phyloP scores from a whole-genome alignment of 2,113 vertebrate species.

The Dicaeum eximium region DNA sequence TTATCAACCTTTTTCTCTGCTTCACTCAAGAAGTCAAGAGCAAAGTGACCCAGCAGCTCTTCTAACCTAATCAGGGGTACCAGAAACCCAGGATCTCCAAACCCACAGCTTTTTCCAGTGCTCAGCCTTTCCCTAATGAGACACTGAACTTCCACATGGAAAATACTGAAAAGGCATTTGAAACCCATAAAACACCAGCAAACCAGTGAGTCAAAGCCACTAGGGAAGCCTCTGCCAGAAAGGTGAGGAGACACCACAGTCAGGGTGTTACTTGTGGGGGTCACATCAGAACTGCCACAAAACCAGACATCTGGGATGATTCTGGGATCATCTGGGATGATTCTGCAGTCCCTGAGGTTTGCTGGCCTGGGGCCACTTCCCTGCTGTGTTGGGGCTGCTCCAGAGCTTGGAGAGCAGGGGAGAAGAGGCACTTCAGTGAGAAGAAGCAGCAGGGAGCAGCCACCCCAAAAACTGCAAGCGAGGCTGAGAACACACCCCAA shows the following conservation, averaged over 20 bases:
- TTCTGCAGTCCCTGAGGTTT: neutral
- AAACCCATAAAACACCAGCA: neutral
- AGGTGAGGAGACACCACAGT: neutral
- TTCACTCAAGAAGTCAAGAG: neutral
- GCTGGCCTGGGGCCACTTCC: neutral
- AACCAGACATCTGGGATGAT: neutral
- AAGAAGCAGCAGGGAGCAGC: neutral
- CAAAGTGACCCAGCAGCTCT: neutral
- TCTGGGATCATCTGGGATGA: neutral
- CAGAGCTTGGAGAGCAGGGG: neutral
- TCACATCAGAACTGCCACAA: neutral
- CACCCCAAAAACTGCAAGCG: neutral
- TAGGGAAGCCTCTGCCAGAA: neutral
- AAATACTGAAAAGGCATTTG: neutral
- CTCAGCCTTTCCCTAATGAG: neutral
- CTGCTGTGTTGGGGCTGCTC: neutral
- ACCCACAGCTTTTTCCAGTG: neutral
- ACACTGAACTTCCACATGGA: neutral
- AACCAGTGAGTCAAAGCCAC: neutral
- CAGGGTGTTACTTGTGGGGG: neutral
- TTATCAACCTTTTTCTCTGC: neutral
- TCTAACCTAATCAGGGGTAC: neutral
- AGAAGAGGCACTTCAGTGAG: neutral
- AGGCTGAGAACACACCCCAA: fast-evolving
- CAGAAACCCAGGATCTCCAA: neutral